Conservation (phyloP, 2,797 vertebrate genomes). For the Novumbra hubbsi region DNA sequence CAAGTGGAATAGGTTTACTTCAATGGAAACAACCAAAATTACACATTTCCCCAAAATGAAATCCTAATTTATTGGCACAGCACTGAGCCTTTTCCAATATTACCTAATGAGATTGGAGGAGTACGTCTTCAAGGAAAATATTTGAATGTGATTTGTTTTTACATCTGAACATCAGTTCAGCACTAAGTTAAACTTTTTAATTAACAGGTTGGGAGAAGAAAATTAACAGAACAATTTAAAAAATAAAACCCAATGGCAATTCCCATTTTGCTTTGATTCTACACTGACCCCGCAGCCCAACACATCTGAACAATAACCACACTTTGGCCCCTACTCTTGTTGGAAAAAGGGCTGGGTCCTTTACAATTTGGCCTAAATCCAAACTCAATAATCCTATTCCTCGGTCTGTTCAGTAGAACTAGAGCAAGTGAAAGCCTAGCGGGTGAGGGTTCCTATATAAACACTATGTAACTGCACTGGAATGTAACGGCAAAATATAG, state of each 20-base stretch:
- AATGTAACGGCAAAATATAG: background rate
- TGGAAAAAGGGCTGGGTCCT: background rate
- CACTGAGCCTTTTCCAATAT: no score
- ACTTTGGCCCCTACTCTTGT: background rate
- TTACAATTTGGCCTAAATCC: conserved; percentile 17
- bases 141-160: no score
- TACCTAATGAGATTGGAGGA: no score
- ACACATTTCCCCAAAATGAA: no score
- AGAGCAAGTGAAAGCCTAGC: background rate
- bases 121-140: no score
- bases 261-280: conserved; percentile 21
- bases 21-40: no score
- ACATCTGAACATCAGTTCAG: no score
- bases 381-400: conserved; percentile 5
- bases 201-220: background rate
- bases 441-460: background rate
- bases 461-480: background rate
- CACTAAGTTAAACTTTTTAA: no score
- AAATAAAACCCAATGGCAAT: conserved; percentile 10
- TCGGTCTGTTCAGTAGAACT: conserved; percentile 1
- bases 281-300: background rate
- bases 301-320: background rate
- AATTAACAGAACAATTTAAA: conserved; percentile 18
- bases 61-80: no score
- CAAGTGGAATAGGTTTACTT: no score